phyloP scores from a whole-genome alignment of 1,140 invertebrate genomes.

The Aphidius gifuensis region DNA sequence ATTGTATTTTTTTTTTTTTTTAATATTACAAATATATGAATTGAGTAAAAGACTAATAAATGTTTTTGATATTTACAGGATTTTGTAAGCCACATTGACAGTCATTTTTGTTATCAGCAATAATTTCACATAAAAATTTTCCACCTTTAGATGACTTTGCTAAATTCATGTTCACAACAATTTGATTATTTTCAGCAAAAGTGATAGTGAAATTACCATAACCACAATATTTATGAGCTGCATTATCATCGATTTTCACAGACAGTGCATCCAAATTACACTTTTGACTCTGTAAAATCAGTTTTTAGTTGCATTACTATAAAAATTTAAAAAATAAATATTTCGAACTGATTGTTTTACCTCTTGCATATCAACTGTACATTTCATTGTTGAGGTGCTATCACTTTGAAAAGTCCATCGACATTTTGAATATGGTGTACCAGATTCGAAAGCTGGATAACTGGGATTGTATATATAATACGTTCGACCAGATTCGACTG shows the following conservation, averaged over 20 bases:
- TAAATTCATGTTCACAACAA: slow-evolving; percentile 48
- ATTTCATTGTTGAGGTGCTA: slow-evolving; percentile 50
- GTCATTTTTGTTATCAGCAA: slow-evolving; percentile 28
- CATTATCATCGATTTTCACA: slow-evolving; percentile 15
- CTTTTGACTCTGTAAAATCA: slow-evolving; percentile 24
- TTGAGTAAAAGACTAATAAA: no score
- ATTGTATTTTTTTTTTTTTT: neutral
- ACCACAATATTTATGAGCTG: slow-evolving; percentile 56
- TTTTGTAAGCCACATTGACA: slow-evolving; percentile 61
- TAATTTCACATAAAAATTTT: slow-evolving; percentile 52
- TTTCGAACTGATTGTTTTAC: slow-evolving; percentile 35
- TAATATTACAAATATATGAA: neutral
- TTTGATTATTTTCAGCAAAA: slow-evolving; percentile 45
- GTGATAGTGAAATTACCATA: slow-evolving; percentile 43
- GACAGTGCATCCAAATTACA: slow-evolving; percentile 39
- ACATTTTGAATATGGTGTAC: slow-evolving; percentile 47
- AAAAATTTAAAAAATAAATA: no score
- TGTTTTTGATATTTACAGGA: slow-evolving; percentile 42
- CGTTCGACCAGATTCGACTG: slow-evolving; percentile 36
- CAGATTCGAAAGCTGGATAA: slow-evolving; percentile 49
- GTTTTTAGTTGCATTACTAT: no score
- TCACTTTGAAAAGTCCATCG: slow-evolving; percentile 54
- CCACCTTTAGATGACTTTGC: slow-evolving; percentile 46
- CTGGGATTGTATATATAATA: slow-evolving; percentile 55
- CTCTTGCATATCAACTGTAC: slow-evolving; percentile 51